Percentiles rank a stretch among this genome's conserved stretches.
These are phyloP conservation scores for Drosophila atripex DNA, from an alignment of 2,888 invertebrate genomes.

Conservation along the genomic window DNA sequence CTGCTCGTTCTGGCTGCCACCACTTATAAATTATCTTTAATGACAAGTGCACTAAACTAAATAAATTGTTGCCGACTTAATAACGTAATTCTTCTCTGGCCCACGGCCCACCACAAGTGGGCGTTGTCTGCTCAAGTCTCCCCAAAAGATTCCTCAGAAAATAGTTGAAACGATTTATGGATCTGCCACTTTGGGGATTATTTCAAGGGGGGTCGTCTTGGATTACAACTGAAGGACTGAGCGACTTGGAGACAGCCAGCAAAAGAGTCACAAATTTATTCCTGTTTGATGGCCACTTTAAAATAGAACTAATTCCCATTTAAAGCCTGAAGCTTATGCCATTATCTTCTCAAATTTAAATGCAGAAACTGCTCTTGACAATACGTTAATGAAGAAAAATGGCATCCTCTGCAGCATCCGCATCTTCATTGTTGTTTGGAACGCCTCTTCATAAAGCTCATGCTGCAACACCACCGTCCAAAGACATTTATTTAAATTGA, in stretches of 20 bases:
- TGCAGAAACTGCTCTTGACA: constrained; percentile 30
- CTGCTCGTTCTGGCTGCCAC: constrained; percentile 30
- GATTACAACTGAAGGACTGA: constrained; percentile 31
- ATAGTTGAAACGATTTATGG: constrained; percentile 43
- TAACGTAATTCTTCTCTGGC: constrained; percentile 57
- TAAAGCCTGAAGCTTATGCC: not conserved
- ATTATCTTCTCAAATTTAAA: constrained; percentile 36
- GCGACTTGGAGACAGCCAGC: constrained; percentile 34
- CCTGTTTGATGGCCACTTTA: not conserved
- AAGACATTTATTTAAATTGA: constrained; percentile 73
- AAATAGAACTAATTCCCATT: not conserved
- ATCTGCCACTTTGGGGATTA: constrained; percentile 16
- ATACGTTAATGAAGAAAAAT: constrained; percentile 40
- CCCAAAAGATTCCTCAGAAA: constrained; percentile 17
- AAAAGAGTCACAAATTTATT: constrained; percentile 25
- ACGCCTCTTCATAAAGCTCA: constrained; percentile 37
- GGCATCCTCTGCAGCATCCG: constrained; percentile 20
- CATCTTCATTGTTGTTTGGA: constrained; percentile 23
- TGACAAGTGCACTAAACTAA: constrained; percentile 78
- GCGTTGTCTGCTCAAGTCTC: constrained; percentile 44
- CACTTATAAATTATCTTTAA: constrained; percentile 74
- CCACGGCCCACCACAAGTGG: constrained; percentile 60
- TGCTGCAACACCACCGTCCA: constrained; percentile 25
- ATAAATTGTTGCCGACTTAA: constrained; percentile 73
- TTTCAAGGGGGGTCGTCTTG: not conserved